Evolutionary conservation across 2,797 vertebrate species (phyloP).

Genomic region (Molossus molossus): DNA sequence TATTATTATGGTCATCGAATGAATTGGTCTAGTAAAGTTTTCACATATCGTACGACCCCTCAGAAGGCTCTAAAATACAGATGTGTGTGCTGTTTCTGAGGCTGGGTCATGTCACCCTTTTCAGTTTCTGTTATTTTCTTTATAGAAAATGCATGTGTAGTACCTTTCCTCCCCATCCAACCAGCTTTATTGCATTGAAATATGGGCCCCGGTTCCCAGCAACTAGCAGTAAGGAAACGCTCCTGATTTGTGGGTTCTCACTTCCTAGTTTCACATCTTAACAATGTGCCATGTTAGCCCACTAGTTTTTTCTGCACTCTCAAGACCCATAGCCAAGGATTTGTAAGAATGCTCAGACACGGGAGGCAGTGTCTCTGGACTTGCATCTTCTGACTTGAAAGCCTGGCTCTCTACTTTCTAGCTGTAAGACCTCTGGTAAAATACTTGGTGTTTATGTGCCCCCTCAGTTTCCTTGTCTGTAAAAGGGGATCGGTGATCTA

Average conservation of each 20-base stretch:
- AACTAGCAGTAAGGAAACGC: constrained; percentile 1
- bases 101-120: constrained; percentile 30
- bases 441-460: neutral
- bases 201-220: neutral
- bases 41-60: neutral
- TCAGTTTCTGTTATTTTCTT: constrained; percentile 50
- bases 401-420: neutral
- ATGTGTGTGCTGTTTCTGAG: neutral
- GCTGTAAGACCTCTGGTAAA: neutral
- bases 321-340: neutral
- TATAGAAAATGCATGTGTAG: constrained; percentile 32
- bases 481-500: neutral
- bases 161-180: neutral
- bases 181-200: constrained; percentile 66
- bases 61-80: neutral
- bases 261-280: constrained; percentile 58
- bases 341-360: neutral
- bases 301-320: neutral
- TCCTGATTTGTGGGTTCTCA: constrained; percentile 58
- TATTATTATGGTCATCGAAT: constrained; percentile 45
- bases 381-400: constrained; percentile 45
- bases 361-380: constrained; percentile 15
- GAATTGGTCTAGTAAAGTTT: constrained; percentile 43
- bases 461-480: neutral
- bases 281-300: neutral